Conservation (phyloP, 2,888 invertebrate genomes). For the Myathropa florea region DNA sequence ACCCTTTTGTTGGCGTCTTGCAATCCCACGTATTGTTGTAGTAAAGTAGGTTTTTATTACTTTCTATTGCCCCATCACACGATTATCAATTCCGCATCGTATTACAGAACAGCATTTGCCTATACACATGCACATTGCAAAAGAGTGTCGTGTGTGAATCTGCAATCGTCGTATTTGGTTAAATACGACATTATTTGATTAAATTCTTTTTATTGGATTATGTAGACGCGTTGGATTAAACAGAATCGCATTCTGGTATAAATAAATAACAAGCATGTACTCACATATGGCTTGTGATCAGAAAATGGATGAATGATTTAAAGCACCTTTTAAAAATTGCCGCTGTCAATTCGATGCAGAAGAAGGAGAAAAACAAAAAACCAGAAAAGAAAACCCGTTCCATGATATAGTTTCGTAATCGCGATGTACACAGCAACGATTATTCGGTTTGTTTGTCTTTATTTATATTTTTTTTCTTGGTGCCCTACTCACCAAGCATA, state of each 20-base stretch:
- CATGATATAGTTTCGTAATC: slow-evolving; percentile 59
- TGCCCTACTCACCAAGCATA: slow-evolving; percentile 5
- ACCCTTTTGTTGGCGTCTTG: too few species aligned
- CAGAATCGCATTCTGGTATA: background rate
- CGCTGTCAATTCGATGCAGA: background rate
- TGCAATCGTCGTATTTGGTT: too few species aligned
- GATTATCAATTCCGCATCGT: too few species aligned
- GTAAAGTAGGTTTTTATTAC: slow-evolving; percentile 2
- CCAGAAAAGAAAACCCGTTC: slow-evolving; percentile 39
- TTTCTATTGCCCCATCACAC: background rate
- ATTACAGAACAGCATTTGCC: too few species aligned
- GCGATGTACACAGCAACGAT: slow-evolving; percentile 38
- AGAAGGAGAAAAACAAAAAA: slow-evolving; percentile 4
- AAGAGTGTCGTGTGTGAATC: too few species aligned
- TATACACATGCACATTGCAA: too few species aligned
- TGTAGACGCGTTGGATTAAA: background rate
- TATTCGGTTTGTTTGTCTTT: slow-evolving; percentile 31
- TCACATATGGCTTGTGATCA: background rate
- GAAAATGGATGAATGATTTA: background rate
- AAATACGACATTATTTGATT: too few species aligned
- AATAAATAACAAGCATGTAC: background rate
- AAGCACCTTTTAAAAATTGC: too few species aligned
- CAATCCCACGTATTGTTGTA: too few species aligned
- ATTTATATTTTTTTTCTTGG: slow-evolving; percentile 1
- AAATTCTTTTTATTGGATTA: background rate